Conservation (phyloP, 2,113 vertebrate genomes). For the Solea solea region DNA sequence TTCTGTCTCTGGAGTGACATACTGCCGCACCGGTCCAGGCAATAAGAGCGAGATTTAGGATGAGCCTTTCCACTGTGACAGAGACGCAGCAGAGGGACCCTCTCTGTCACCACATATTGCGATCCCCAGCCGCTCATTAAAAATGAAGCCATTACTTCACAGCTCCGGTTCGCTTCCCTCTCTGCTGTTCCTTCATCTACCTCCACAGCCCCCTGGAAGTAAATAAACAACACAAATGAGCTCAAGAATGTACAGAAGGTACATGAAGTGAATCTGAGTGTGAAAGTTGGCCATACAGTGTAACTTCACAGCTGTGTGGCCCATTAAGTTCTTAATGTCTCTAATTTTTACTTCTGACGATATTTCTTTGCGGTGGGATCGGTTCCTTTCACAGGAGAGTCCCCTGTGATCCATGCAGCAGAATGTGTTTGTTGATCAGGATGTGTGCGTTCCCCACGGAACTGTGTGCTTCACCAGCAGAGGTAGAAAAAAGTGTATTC, state of each 20-base stretch:
- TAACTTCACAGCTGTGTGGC: constrained; percentile 40
- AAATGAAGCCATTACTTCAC: constrained; percentile 58
- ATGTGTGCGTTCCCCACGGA: constrained; percentile 8
- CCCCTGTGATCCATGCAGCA: constrained; percentile 38
- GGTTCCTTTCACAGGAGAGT: constrained; percentile 46
- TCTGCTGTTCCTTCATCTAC: constrained; percentile 31
- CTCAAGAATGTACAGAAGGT: constrained; percentile 29
- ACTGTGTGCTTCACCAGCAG: constrained; percentile 15
- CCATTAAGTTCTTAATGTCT: constrained; percentile 64
- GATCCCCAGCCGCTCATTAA: constrained; percentile 64
- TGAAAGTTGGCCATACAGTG: constrained; percentile 19
- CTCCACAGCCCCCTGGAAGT: constrained; percentile 55
- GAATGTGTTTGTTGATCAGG: constrained; percentile 40
- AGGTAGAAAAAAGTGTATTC: background rate
- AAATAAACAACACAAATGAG: constrained; percentile 70
- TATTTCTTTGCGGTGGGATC: constrained; percentile 41
- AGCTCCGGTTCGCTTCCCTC: constrained; percentile 32
- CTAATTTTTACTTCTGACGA: constrained; percentile 53
- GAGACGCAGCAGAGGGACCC: constrained; percentile 48
- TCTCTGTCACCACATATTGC: constrained; percentile 61
- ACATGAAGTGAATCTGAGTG: constrained; percentile 18
- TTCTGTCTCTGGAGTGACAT: constrained; percentile 59
- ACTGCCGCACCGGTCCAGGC: constrained; percentile 42
- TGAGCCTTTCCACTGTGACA: constrained; percentile 54
- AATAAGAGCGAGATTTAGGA: constrained; percentile 74